Conservation (phyloP, 2,797 vertebrate genomes). For the Chelonia mydas region DNA sequence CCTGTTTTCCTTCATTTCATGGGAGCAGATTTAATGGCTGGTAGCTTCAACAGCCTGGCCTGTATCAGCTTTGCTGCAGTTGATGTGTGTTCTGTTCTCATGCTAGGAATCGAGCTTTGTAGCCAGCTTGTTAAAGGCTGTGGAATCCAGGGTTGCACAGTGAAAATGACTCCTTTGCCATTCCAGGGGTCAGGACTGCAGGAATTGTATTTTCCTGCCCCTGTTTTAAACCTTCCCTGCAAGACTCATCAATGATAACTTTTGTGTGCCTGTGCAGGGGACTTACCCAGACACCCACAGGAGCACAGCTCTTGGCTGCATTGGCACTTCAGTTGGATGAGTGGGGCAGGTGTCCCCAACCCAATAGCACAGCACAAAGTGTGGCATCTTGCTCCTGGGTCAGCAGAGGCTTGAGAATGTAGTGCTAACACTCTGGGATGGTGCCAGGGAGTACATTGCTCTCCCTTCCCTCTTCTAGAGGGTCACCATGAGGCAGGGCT, state of each 20-base stretch:
- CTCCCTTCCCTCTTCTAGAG: background rate
- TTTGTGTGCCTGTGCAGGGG: background rate
- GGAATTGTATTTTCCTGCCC: background rate
- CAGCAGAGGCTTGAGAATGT: background rate
- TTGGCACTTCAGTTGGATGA: background rate
- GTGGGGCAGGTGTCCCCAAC: fast-evolving
- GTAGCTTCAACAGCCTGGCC: background rate
- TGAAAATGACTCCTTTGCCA: background rate
- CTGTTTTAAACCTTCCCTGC: background rate
- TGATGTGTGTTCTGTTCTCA: background rate
- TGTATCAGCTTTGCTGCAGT: background rate
- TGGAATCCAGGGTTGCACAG: background rate
- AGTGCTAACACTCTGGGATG: background rate
- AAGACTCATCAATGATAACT: background rate
- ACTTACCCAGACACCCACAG: background rate
- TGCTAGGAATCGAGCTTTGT: background rate
- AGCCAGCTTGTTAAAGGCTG: background rate
- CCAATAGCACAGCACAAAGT: background rate
- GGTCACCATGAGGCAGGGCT: fast-evolving
- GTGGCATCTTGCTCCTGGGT: fast-evolving
- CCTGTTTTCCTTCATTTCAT: background rate
- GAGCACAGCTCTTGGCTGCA: background rate
- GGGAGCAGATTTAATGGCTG: background rate
- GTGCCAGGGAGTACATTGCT: background rate
- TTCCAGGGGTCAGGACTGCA: fast-evolving